Conservation (phyloP, 2,797 vertebrate genomes). For the Darevskia mixta region DNA sequence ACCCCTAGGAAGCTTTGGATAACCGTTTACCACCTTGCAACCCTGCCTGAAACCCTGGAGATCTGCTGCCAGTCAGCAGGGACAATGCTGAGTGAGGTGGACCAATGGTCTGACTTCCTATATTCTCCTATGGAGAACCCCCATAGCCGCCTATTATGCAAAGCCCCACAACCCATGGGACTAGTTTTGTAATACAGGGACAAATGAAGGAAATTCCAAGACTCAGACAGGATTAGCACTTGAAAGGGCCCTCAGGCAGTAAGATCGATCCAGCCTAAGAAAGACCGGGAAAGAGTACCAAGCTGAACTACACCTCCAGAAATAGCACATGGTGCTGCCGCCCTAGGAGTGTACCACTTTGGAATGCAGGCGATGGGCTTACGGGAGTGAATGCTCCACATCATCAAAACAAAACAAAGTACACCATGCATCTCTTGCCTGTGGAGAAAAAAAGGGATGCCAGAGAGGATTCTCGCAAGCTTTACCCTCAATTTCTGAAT, state of each 20-base stretch:
- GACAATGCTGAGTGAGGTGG: no score
- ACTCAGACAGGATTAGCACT: slow-evolving; percentile 40
- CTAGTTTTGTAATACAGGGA: slow-evolving; percentile 28
- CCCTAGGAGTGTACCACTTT: background rate
- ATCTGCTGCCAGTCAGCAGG: no score
- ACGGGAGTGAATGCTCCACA: background rate
- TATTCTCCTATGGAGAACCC: no score
- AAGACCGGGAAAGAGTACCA: background rate
- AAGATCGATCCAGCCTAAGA: slow-evolving; percentile 17
- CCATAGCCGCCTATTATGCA: background rate
- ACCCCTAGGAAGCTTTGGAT: background rate
- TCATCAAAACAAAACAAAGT: background rate
- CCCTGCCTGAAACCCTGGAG: background rate
- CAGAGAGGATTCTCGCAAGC: background rate
- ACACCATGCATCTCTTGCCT: background rate
- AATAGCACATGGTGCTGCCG: background rate
- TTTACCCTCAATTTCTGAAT: background rate
- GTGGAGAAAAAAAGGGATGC: background rate
- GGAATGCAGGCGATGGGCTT: background rate
- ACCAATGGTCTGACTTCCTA: no score
- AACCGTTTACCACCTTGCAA: background rate
- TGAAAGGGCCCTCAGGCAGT: slow-evolving; percentile 42
- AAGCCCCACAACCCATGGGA: slow-evolving; percentile 8
- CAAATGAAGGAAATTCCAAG: slow-evolving; percentile 36
- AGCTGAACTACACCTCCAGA: slow-evolving; percentile 1